These are phyloP conservation scores for Leptodactylus fallax DNA, from an alignment of 2,797 vertebrate species.

Conservation along the genomic window DNA sequence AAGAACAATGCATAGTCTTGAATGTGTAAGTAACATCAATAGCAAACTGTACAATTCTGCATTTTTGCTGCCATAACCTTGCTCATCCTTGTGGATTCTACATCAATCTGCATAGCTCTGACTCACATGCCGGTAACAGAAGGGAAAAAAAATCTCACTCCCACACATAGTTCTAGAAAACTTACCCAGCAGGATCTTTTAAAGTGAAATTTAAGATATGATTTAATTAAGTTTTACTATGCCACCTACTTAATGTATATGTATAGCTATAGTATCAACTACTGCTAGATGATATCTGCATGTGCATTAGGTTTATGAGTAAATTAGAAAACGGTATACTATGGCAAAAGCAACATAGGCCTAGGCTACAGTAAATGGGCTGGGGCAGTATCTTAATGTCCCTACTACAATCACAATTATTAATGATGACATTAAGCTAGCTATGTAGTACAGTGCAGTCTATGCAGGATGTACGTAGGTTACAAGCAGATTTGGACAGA, in stretches of 20 bases:
- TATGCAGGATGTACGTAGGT: no score
- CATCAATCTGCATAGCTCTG: constrained; percentile 39
- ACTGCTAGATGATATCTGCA: neutral
- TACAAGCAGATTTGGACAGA: no score
- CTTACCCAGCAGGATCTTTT: constrained; percentile 17
- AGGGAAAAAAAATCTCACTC: constrained; percentile 56
- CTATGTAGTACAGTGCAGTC: no score
- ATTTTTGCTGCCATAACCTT: constrained; percentile 15
- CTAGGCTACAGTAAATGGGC: neutral
- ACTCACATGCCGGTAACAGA: constrained; percentile 53
- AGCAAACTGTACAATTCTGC: neutral
- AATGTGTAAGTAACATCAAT: constrained; percentile 9
- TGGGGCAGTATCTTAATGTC: neutral
- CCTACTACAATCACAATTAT: neutral
- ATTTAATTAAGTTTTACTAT: constrained; percentile 48
- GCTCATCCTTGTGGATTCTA: constrained; percentile 21
- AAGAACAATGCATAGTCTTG: neutral
- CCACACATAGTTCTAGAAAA: constrained; percentile 29
- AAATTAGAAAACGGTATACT: no score
- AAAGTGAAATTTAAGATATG: constrained; percentile 44
- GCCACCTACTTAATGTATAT: constrained; percentile 13
- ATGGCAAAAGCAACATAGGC: neutral
- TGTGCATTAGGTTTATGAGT: no score
- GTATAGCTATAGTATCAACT: neutral
- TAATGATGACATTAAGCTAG: no score